These are phyloP conservation scores for Folsomia candida DNA, from an alignment of 2,888 invertebrate genomes.

Conservation along the genomic window DNA sequence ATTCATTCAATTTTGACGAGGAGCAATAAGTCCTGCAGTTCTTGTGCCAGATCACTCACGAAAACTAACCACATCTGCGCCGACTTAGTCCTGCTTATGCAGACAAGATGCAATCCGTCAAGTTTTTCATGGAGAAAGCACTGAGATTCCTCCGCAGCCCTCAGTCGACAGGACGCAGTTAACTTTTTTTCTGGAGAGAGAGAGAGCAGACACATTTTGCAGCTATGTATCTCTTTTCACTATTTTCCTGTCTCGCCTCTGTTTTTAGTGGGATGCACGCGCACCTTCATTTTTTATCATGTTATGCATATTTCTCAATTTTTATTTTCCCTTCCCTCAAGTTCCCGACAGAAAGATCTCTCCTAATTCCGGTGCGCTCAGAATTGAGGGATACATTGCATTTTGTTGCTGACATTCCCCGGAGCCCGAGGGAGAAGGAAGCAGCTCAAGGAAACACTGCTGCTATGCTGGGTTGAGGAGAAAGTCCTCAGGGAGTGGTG, in stretches of 20 bases:
- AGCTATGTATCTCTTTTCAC: neutral
- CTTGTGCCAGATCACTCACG: no score
- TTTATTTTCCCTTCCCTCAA: neutral
- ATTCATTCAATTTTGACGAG: no score
- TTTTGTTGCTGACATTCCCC: neutral
- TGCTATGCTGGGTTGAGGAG: neutral
- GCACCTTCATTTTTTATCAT: neutral
- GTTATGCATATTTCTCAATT: conserved; percentile 4
- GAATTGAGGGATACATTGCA: neutral
- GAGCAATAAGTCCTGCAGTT: no score
- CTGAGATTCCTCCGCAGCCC: no score
- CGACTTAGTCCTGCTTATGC: no score
- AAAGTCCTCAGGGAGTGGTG: neutral
- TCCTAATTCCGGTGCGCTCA: neutral
- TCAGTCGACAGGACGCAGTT: neutral
- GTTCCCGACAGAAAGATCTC: neutral
- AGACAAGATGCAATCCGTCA: no score
- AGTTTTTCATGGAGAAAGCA: neutral
- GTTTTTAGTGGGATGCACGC: neutral
- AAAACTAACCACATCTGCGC: no score
- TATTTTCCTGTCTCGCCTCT: neutral
- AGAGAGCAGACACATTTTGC: no score
- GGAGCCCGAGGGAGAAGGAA: neutral
- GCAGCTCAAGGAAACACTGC: neutral
- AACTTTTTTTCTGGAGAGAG: neutral